Conservation (phyloP, 2,797 vertebrate species). For the Sebastes wilsoni region DNA sequence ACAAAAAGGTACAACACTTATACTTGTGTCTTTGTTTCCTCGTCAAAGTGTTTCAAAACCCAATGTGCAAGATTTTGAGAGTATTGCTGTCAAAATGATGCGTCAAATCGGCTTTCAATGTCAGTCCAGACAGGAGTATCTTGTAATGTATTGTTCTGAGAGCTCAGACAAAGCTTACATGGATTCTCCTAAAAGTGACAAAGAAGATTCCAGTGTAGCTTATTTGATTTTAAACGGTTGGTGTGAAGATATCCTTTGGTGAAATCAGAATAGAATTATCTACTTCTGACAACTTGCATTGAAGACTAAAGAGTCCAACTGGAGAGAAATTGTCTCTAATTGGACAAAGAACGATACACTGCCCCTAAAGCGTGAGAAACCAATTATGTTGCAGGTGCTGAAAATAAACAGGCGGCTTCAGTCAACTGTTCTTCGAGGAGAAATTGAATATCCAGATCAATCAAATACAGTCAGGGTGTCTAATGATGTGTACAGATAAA, state of each 20-base stretch:
- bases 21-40: not conserved
- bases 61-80: not conserved
- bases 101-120: conserved; percentile 9
- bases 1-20: not conserved
- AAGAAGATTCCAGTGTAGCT: not conserved
- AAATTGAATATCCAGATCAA: conserved; percentile 35
- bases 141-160: conserved; percentile 34
- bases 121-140: conserved; percentile 3
- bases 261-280: conserved; percentile 42
- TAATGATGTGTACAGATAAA: conserved; percentile 26
- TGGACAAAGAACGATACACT: conserved; percentile 46
- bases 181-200: conserved; percentile 14
- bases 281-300: conserved; percentile 40
- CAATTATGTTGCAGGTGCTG: conserved; percentile 40
- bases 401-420: conserved; percentile 38
- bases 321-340: conserved; percentile 42
- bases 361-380: conserved; percentile 48
- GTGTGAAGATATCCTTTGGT: conserved; percentile 12
- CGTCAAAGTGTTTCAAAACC: conserved; percentile 5
- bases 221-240: conserved; percentile 29
- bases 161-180: conserved; percentile 20
- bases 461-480: conserved; percentile 10
- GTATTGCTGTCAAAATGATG: conserved; percentile 17
- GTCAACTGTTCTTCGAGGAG: conserved; percentile 11
- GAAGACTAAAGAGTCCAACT: conserved; percentile 24